Base-by-base conservation (phyloP, 2,888 invertebrate genomes). In the Oxyscelio sp. region DNA sequence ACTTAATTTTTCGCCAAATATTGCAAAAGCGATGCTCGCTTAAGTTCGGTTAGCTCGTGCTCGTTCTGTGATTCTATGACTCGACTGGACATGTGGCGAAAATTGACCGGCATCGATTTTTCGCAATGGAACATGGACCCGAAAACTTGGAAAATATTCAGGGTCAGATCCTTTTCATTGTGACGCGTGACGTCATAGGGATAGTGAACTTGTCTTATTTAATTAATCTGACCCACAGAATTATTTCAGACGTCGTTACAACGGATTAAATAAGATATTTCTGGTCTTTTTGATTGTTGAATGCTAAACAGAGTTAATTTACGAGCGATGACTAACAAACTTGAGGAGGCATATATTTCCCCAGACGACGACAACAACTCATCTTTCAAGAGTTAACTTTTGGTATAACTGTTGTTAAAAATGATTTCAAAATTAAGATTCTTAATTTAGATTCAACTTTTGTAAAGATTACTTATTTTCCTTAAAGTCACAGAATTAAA, bases 51-150 rank as follows among this genome's bases (percentile, higher is more conserved):
- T 6, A 4, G 17, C 6, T 78, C 27, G 27, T 27, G 27, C 11
- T n/a, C 40, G 50, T 34, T 22, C 31, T 45, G 3, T 11, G 24
- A 13, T 27, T 65, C 45, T 21, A 56, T 31, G 17, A 1, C 85
- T 88, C 70, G 90, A 90, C 19, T 86, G 21, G 91, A 89, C 45
- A 89, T 91, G 75, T 91, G 90, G 87, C 91, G 87, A 21, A 90
- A 85, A 54, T 73, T 91, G 22, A 85, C 86, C n/a, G 83, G 78
- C 27, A 66, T 91, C 54, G 87, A 90, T 68, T 87, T 92, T 34
- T 38, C 87, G 21, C 91, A 87, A 50, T 90, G 90, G 91, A 91
- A 88, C 78, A 68, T 90, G 38, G 74, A 89, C n/a, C 88, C 90
- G 19, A 90, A 87, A 70, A 86, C 87, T 13, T 92, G 92, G 92